phyloP scores from a whole-genome alignment of 2,797 vertebrate genomes.

The Sorex maritimensis region DNA sequence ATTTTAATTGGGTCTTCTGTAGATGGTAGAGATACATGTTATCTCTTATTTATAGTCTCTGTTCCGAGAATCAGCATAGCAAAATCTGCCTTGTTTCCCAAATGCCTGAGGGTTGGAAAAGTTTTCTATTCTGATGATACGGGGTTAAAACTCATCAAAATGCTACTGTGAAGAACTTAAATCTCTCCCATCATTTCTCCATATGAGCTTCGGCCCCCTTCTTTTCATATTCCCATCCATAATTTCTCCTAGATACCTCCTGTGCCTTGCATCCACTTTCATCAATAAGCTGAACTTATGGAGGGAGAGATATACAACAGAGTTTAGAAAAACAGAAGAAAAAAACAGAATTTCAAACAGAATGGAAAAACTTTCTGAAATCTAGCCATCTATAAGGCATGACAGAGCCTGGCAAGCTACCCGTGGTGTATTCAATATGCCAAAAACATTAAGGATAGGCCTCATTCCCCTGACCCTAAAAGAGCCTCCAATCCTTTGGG shows the following conservation, averaged over 20 bases:
- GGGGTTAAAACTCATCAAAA: background rate
- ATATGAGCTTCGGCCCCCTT: background rate
- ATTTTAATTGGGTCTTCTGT: background rate
- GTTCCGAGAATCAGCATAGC: background rate
- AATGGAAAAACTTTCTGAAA: background rate
- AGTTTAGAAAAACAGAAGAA: background rate
- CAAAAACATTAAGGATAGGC: too few relatives aligned
- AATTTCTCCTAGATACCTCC: background rate
- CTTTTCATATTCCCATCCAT: background rate
- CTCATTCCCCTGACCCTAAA: too few relatives aligned
- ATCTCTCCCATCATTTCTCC: background rate
- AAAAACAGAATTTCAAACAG: background rate
- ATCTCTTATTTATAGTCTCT: background rate
- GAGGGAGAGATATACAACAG: background rate
- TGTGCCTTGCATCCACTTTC: background rate
- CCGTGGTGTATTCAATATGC: too few relatives aligned
- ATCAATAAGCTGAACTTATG: background rate
- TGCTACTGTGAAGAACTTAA: background rate
- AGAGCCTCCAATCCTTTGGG: too few relatives aligned
- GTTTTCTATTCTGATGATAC: background rate
- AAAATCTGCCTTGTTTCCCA: conserved; percentile 14
- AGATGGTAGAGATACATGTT: background rate
- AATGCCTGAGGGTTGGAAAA: background rate
- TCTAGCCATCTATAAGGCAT: too few relatives aligned
- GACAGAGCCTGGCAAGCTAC: too few relatives aligned